Conservation (phyloP, 2,113 vertebrate species). For the Xyliphius kryptos region DNA sequence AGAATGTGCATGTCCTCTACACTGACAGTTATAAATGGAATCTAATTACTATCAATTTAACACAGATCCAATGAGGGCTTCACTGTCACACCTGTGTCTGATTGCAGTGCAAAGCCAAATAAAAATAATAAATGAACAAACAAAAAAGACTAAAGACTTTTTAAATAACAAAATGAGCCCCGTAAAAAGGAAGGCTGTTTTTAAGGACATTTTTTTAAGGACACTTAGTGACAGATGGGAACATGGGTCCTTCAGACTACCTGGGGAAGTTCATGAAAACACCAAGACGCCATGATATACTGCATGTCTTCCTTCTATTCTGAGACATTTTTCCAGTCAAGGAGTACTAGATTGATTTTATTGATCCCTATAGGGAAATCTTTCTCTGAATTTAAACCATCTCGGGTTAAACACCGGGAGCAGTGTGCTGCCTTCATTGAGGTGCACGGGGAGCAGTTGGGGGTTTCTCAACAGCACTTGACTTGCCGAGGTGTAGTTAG, state of each 20-base stretch:
- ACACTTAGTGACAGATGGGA: neutral
- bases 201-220: neutral
- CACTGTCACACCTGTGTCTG: slow-evolving; percentile 1
- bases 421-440: no score
- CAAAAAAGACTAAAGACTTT: neutral
- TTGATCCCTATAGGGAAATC: no score
- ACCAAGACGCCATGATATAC: neutral
- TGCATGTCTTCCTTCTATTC: neutral
- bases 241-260: no score
- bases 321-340: no score
- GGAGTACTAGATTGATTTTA: no score
- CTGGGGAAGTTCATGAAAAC: neutral
- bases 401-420: no score
- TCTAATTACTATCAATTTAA: slow-evolving; percentile 17
- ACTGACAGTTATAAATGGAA: slow-evolving; percentile 16
- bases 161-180: neutral
- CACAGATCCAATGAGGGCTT: neutral
- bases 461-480: no score
- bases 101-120: neutral
- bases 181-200: neutral
- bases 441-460: no score
- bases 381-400: no score
- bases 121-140: neutral
- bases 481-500: no score
- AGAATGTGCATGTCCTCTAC: neutral